Evolutionary conservation across 2,888 invertebrate species (phyloP).

Genomic region (Antitype chi): DNA sequence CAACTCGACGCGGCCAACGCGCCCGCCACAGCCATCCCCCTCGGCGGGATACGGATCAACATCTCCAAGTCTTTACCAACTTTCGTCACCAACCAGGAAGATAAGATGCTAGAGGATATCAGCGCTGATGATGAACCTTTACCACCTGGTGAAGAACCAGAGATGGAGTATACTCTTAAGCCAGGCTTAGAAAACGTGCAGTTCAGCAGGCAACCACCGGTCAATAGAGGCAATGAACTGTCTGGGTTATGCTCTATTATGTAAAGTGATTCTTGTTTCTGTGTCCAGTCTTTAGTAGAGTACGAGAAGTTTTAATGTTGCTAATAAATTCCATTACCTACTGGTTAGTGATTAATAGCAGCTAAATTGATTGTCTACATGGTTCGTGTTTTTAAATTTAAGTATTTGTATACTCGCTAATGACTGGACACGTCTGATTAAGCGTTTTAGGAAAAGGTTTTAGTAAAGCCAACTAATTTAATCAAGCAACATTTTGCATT

Average conservation of each 20-base stretch:
- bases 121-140: conserved; percentile 88
- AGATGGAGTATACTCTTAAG: conserved; percentile 91
- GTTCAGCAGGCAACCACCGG: conserved; percentile 93
- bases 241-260: conserved; percentile 97
- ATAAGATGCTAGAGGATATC: conserved; percentile 78
- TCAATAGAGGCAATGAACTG: conserved; percentile 94
- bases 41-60: conserved; percentile 94
- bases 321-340: neutral
- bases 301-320: conserved; percentile 6
- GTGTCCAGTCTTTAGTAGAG: conserved; percentile 21
- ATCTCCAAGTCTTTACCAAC: conserved; percentile 92
- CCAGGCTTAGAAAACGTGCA: conserved; percentile 92
- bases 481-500: conserved; percentile 8
- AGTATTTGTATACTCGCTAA: conserved; percentile 9
- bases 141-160: conserved; percentile 91
- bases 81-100: conserved; percentile 68
- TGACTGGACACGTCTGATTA: conserved; percentile 10
- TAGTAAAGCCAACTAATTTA: conserved; percentile 34
- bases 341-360: neutral
- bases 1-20: conserved; percentile 90
- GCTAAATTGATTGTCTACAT: neutral
- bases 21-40: conserved; percentile 80
- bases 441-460: conserved; percentile 1
- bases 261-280: conserved; percentile 80
- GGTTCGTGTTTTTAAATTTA: neutral